Percentiles rank a stretch among this genome's conserved stretches.
phyloP scores from a whole-genome alignment of 2,113 vertebrate species.

The Pelmatolapia mariae region DNA sequence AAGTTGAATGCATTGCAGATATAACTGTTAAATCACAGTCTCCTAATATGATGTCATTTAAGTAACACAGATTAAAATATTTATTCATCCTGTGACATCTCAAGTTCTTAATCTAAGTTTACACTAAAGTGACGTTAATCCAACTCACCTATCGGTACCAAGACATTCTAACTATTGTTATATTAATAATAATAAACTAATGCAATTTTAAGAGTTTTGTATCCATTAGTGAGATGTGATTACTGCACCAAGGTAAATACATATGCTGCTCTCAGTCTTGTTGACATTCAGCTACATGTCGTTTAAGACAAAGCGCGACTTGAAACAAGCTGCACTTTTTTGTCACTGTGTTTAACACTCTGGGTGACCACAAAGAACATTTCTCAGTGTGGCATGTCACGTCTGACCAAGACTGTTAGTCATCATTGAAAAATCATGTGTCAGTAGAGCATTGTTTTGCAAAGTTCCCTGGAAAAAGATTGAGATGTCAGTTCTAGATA shows the following conservation, averaged over 20 bases:
- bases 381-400: background rate
- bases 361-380: constrained; percentile 29
- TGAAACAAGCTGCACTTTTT: background rate
- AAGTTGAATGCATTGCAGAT: background rate
- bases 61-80: background rate
- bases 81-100: background rate
- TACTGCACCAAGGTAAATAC: background rate
- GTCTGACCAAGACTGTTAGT: background rate
- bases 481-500: background rate
- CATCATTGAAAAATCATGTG: background rate
- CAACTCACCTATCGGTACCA: background rate
- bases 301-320: background rate
- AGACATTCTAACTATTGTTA: background rate
- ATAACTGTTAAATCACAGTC: background rate
- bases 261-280: background rate
- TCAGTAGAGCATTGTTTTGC: background rate
- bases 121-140: background rate
- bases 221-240: background rate
- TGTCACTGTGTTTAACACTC: constrained; percentile 37
- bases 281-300: background rate
- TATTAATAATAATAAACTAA: background rate
- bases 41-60: background rate
- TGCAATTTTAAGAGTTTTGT: background rate
- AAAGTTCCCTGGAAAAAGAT: background rate
- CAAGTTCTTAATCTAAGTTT: background rate